Evolutionary conservation across 2,797 vertebrate genomes (phyloP).

Genomic region (Mareca penelope): DNA sequence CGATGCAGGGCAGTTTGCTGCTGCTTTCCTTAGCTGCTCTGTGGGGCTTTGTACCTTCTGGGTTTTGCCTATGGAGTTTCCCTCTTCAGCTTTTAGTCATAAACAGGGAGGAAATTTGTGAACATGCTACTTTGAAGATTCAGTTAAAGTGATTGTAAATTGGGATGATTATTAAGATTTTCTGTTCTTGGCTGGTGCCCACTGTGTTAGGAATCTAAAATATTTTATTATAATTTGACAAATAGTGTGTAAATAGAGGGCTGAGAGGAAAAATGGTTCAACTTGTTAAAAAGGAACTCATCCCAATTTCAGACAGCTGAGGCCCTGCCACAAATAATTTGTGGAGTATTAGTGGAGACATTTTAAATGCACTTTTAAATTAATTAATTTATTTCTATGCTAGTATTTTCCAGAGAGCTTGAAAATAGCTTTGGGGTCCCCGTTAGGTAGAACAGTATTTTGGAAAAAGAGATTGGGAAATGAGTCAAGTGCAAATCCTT

Average conservation of each 20-base stretch:
- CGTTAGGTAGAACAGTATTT: not conserved
- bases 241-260: not conserved
- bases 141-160: not conserved
- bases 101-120: not conserved
- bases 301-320: not conserved
- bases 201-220: not conserved
- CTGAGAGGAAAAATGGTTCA: not conserved
- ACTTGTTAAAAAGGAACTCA: not conserved
- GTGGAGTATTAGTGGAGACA: not conserved
- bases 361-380: too few relatives aligned
- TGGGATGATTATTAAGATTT: slow-evolving; percentile 12
- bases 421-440: not conserved
- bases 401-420: not conserved
- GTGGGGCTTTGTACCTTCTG: not conserved
- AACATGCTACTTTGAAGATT: not conserved
- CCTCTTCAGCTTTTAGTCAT: not conserved
- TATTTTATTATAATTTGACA: not conserved
- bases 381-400: not conserved
- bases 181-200: not conserved
- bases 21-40: not conserved
- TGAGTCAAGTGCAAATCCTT: not conserved
- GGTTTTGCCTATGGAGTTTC: not conserved
- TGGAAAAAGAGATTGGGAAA: not conserved
- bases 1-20: not conserved
- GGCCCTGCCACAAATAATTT: not conserved